Evolutionary conservation across 2,888 invertebrate species (phyloP), one percentile per base, ranked within the genome.

Genomic region (Oligia latruncula): DNA sequence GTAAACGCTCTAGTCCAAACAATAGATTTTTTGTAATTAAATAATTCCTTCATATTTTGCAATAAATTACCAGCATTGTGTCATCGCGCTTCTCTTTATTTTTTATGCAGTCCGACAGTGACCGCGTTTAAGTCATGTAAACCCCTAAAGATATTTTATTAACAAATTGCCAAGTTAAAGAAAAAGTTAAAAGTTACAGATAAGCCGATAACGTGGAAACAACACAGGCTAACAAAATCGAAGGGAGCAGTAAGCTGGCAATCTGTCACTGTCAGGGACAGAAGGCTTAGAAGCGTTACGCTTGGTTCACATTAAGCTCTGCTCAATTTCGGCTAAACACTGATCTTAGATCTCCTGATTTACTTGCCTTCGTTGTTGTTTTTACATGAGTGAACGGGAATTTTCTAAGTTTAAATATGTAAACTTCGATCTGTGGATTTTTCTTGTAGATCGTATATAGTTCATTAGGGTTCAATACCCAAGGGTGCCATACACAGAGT

Each of bases 211-310:
- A 8, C 58, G 17, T 73, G 67, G n/a, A 29, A 62, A 55, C 23
- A 80, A 65, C 49, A 73, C 43, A 29, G 46, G 60, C 8, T 20
- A 71, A 55, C 43, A 2, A 65, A 49, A 60, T 52, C 52, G 52
- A 75, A 71, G 15, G 23, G 43, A 35, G 8, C 55, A 43, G 62
- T 74, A 85, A 77, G 68, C 77, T n/a, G 29, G 74, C 55, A 83
- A 88, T 87, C 81, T 78, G 74, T 88, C 88, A 83, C 71, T 58
- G 79, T 80, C 86, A 67, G 40, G 4, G 62, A 46, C 81, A 79
- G 71, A 73, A 52, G 65, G 13, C 70, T 81, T 74, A 60, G 72
- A 5, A 76, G 66, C 77, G 74, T 84, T 74, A 65, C 55, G 60
- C 43, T 71, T 74, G 83, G 71, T 83, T 68, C 66, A 52, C 60